Conservation (phyloP, 2,797 vertebrate genomes). For the Lagorchestes hirsutus region DNA sequence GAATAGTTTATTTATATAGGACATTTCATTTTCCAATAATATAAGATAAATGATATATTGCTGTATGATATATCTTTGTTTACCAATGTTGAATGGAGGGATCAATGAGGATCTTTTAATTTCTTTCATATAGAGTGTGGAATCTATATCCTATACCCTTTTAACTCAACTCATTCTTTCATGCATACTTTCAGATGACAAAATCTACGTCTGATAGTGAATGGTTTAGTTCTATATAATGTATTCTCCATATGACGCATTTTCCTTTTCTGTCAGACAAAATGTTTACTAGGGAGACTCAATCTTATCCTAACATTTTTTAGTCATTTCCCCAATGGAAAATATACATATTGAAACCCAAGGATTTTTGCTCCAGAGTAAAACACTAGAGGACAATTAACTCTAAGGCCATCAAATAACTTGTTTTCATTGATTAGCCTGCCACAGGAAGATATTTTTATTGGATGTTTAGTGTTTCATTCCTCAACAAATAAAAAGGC, state of each 20-base stretch:
- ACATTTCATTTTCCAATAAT: constrained; percentile 18
- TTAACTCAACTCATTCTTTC: constrained; percentile 51
- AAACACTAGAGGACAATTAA: not conserved
- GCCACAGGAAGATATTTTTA: not conserved
- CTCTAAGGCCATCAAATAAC: not conserved
- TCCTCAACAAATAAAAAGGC: not conserved
- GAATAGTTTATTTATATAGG: constrained; percentile 61
- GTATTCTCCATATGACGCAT: not conserved
- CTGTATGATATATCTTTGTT: not conserved
- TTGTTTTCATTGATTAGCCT: not conserved
- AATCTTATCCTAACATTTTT: not conserved
- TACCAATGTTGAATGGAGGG: constrained; percentile 57
- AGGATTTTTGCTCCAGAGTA: not conserved
- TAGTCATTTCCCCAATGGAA: constrained; percentile 15
- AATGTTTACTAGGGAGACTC: constrained; percentile 30
- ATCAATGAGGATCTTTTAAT: constrained; percentile 64
- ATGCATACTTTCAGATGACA: constrained; percentile 45
- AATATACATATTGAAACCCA: not conserved
- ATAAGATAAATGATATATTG: constrained; percentile 44
- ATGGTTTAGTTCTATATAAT: constrained; percentile 39
- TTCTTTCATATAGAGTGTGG: constrained; percentile 62
- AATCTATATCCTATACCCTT: constrained; percentile 41
- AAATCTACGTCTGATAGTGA: constrained; percentile 29
- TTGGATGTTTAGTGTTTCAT: not conserved
- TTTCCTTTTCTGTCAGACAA: not conserved